Percentiles rank a stretch among this genome's conserved stretches.
Evolutionary conservation across 2,113 vertebrate species (phyloP).

Genomic region (Tiliqua scincoides): DNA sequence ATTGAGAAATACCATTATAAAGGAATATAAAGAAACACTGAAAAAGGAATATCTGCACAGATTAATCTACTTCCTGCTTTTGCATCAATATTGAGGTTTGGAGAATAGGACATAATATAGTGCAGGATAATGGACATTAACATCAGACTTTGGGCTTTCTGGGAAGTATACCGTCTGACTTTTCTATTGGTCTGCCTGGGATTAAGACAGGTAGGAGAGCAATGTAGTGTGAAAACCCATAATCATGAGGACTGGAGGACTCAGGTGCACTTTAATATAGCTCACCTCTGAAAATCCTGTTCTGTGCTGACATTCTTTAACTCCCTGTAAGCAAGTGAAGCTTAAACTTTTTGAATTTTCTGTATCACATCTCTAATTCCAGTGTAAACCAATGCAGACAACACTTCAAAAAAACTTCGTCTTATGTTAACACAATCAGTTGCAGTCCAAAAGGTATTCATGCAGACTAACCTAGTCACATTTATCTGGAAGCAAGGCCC

Average conservation of each 20-base stretch:
- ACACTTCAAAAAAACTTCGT: background rate
- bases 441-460: background rate
- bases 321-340: background rate
- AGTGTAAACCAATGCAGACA: background rate
- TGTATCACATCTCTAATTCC: too few relatives aligned
- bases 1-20: too few relatives aligned
- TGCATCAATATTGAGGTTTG: background rate
- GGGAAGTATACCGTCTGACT: background rate
- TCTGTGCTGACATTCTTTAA: background rate
- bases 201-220: background rate
- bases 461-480: background rate
- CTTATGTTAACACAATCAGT: background rate
- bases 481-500: background rate
- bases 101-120: background rate
- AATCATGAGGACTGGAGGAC: background rate
- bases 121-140: background rate
- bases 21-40: too few relatives aligned
- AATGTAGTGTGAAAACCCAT: background rate
- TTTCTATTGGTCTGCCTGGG: background rate
- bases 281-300: background rate
- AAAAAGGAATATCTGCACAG: background rate
- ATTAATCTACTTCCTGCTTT: background rate
- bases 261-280: background rate
- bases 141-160: background rate
- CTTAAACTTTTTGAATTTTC: background rate